These are phyloP conservation scores for Vanessa atalanta DNA, from an alignment of 1,140 invertebrate species.

Conservation along the genomic window DNA sequence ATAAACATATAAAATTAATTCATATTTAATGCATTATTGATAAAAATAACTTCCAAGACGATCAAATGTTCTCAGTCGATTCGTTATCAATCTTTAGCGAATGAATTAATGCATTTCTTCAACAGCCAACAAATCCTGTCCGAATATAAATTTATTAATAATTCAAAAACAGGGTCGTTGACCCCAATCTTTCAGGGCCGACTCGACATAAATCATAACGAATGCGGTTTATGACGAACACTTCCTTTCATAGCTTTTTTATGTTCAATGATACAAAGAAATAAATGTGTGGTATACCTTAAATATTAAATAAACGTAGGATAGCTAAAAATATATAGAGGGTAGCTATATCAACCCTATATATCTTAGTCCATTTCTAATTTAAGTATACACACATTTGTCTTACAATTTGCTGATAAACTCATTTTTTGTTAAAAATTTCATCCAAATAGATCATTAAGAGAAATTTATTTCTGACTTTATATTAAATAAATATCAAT, in stretches of 20 bases:
- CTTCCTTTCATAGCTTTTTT: conserved; percentile 29
- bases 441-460: no score
- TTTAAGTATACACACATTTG: no score
- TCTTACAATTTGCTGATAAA: no score
- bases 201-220: conserved; percentile 25
- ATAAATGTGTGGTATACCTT: neutral
- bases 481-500: no score
- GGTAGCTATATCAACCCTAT: no score
- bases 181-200: conserved; percentile 4
- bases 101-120: conserved; percentile 22
- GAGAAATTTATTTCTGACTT: no score
- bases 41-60: neutral
- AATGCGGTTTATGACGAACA: conserved; percentile 23
- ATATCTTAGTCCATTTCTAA: no score
- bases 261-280: neutral
- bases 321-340: no score
- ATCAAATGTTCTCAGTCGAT: neutral
- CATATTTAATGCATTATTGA: no score
- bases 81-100: neutral
- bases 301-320: neutral
- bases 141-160: conserved; percentile 1
- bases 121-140: conserved; percentile 8
- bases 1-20: no score
- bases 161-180: conserved; percentile 4
- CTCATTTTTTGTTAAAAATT: no score